Conservation (phyloP, 2,797 vertebrate genomes). For the Semotilus atromaculatus region DNA sequence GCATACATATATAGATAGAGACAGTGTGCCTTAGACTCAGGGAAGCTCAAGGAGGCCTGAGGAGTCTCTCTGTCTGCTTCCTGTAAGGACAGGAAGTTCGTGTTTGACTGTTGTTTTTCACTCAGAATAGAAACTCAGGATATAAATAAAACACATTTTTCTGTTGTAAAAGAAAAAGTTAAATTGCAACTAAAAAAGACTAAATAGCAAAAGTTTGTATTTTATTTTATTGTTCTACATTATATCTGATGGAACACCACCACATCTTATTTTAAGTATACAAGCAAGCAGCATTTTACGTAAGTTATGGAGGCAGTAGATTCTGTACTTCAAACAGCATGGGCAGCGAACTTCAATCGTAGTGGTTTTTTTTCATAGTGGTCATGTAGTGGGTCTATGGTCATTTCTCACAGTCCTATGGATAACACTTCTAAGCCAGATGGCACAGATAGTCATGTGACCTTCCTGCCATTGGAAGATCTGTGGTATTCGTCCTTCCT, state of each 20-base stretch:
- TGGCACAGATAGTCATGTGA: slow-evolving; percentile 66
- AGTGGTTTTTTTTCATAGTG: not conserved
- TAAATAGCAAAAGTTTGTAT: not conserved
- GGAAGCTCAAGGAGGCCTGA: slow-evolving; percentile 63
- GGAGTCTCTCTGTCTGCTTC: slow-evolving; percentile 87
- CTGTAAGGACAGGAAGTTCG: slow-evolving; percentile 80
- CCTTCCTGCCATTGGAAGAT: slow-evolving; percentile 70
- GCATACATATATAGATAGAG: slow-evolving; percentile 61
- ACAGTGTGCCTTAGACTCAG: slow-evolving; percentile 61
- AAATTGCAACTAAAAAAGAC: not conserved
- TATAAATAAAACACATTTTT: slow-evolving; percentile 79
- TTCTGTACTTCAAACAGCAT: not conserved
- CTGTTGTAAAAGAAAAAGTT: not conserved
- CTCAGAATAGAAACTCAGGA: slow-evolving; percentile 73
- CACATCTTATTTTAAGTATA: not conserved
- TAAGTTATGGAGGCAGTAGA: not conserved
- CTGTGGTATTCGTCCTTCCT: slow-evolving; percentile 69
- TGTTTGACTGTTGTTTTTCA: slow-evolving; percentile 69
- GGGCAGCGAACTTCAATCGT: not conserved
- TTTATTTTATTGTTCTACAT: not conserved
- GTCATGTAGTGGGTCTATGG: not conserved
- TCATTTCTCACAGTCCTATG: slow-evolving; percentile 27
- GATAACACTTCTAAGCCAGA: slow-evolving; percentile 63
- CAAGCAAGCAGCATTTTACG: not conserved
- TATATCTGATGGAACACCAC: not conserved